phyloP scores from a whole-genome alignment of 2,888 invertebrate species.

The Argyresthia albistria region DNA sequence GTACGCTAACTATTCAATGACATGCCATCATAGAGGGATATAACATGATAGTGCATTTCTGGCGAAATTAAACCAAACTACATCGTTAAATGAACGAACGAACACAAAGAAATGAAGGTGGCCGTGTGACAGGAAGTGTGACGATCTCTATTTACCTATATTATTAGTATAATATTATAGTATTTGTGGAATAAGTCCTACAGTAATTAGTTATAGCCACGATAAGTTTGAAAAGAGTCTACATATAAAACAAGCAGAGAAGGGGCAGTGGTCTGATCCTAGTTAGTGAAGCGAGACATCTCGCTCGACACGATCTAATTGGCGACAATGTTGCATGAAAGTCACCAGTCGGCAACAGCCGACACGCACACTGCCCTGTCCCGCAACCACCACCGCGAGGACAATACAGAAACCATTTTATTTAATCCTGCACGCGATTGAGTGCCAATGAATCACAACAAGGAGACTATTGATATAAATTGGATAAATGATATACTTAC shows the following conservation, averaged over 20 bases:
- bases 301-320: slow-evolving; percentile 26
- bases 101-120: too few relatives aligned
- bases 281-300: slow-evolving; percentile 4
- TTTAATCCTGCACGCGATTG: slow-evolving; percentile 40
- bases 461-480: slow-evolving; percentile 38
- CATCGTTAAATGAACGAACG: too few relatives aligned
- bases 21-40: too few relatives aligned
- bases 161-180: too few relatives aligned
- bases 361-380: neutral
- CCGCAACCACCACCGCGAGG: slow-evolving; percentile 4
- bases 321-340: slow-evolving; percentile 29
- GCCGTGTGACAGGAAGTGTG: too few relatives aligned
- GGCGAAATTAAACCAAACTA: too few relatives aligned
- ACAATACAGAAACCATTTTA: slow-evolving; percentile 35
- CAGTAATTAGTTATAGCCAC: too few relatives aligned
- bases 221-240: neutral
- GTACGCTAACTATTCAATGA: too few relatives aligned
- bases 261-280: neutral
- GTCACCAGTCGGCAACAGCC: slow-evolving; percentile 19
- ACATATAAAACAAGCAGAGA: neutral
- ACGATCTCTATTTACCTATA: too few relatives aligned
- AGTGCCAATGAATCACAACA: slow-evolving; percentile 39
- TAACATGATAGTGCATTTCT: too few relatives aligned
- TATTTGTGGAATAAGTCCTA: too few relatives aligned
- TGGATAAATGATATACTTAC: slow-evolving; percentile 32